phyloP scores from a whole-genome alignment of 53 echinoderm and acorn worm species.

The Patiria pectinifera region DNA sequence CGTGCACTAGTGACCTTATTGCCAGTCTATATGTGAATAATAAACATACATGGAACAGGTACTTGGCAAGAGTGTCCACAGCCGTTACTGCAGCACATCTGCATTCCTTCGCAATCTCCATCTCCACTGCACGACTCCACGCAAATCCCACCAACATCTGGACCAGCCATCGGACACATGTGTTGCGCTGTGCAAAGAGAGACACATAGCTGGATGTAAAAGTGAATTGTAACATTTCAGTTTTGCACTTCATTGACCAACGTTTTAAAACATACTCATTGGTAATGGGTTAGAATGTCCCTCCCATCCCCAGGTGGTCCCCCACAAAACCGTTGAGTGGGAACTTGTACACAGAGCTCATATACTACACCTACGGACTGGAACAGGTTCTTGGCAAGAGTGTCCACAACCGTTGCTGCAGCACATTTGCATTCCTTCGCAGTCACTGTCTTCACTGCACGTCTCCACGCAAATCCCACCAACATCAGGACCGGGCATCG shows the following conservation, averaged over 20 bases:
- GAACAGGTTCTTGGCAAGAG: constrained; percentile 35
- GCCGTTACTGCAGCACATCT: neutral
- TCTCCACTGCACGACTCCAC: constrained; percentile 8
- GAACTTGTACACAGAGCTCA: neutral
- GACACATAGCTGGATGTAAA: too few species aligned
- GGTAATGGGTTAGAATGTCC: too few species aligned
- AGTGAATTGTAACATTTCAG: too few species aligned
- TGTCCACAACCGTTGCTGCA: constrained; percentile 3
- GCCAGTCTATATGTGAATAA: too few species aligned
- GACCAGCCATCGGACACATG: neutral
- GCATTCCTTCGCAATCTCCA: neutral
- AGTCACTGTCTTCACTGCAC: constrained; percentile 6
- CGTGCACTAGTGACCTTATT: too few species aligned
- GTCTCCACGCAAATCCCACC: neutral
- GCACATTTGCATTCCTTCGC: neutral
- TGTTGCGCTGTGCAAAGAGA: too few species aligned
- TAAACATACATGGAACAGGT: neutral
- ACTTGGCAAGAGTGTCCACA: constrained; percentile 46
- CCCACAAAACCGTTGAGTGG: too few species aligned
- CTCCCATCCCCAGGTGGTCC: too few species aligned
- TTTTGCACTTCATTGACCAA: too few species aligned
- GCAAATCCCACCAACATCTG: neutral
- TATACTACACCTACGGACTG: constrained; percentile 9
- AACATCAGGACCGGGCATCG: neutral
- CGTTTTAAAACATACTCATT: too few species aligned